phyloP scores from a whole-genome alignment of 1,140 invertebrate genomes.

The Nomia melanderi region DNA sequence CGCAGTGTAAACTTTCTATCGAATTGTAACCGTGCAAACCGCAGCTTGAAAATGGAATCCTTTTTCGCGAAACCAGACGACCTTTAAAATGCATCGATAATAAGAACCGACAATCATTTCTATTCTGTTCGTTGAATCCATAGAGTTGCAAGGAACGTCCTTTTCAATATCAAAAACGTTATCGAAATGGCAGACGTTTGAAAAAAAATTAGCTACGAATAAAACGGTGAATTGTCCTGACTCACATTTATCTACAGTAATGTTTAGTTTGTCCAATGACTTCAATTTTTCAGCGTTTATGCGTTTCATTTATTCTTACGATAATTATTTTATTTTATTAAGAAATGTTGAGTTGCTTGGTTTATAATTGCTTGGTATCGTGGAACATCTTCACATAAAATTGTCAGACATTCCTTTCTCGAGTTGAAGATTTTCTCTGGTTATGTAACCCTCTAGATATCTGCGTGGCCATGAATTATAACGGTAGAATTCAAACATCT shows the following conservation, averaged over 20 bases:
- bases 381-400: too few species aligned
- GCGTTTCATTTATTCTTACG: too few species aligned
- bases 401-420: too few species aligned
- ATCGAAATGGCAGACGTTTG: background rate
- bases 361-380: too few species aligned
- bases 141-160: background rate
- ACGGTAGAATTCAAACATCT: background rate
- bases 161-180: constrained; percentile 5
- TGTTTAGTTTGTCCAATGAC: background rate
- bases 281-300: background rate
- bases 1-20: constrained; percentile 30
- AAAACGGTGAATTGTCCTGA: background rate
- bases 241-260: background rate
- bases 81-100: constrained; percentile 42
- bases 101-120: constrained; percentile 20
- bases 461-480: background rate
- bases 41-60: constrained; percentile 34
- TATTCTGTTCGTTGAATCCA: constrained; percentile 21
- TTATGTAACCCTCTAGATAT: background rate
- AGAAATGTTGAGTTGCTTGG: too few species aligned
- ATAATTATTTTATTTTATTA: too few species aligned
- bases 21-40: constrained; percentile 39
- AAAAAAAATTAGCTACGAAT: background rate
- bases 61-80: constrained; percentile 20
- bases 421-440: background rate